Percentiles rank a stretch among this genome's conserved stretches.
These are phyloP conservation scores for Automeris io DNA, from an alignment of 2,888 invertebrate species.

Conservation along the genomic window DNA sequence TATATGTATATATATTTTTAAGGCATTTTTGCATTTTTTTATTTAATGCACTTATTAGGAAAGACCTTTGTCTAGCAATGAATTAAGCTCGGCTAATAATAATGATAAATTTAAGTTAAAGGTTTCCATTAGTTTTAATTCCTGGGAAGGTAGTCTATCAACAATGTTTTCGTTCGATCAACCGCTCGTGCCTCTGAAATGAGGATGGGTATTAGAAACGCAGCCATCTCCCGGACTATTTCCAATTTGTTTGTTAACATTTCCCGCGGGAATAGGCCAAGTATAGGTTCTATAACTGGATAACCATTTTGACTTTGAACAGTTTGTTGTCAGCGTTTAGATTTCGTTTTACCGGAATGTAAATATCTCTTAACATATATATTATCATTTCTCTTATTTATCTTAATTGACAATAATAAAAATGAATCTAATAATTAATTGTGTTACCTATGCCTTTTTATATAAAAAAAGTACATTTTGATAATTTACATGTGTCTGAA, in stretches of 20 bases:
- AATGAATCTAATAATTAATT: too few relatives aligned
- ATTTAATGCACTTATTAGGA: neutral
- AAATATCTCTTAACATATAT: too few relatives aligned
- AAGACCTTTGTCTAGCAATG: too few relatives aligned
- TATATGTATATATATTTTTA: too few relatives aligned
- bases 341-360: too few relatives aligned
- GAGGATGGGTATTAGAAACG: slow-evolving; percentile 68
- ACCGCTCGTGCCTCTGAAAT: slow-evolving; percentile 62
- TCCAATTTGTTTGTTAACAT: slow-evolving; percentile 63
- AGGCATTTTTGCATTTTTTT: neutral
- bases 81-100: too few relatives aligned
- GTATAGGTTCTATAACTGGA: slow-evolving; percentile 9
- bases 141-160: slow-evolving; percentile 18
- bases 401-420: too few relatives aligned
- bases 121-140: slow-evolving; percentile 6
- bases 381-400: too few relatives aligned
- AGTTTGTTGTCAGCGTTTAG: neutral
- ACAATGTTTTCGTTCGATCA: slow-evolving; percentile 75
- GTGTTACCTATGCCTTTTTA: too few relatives aligned
- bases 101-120: too few relatives aligned
- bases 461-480: too few relatives aligned
- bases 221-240: slow-evolving; percentile 54
- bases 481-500: too few relatives aligned
- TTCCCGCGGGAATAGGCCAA: slow-evolving; percentile 23
- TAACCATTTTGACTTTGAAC: slow-evolving; percentile 1